Conservation (phyloP, 92 coral and sea anemone genomes). For the Pocillopora meandrina region DNA sequence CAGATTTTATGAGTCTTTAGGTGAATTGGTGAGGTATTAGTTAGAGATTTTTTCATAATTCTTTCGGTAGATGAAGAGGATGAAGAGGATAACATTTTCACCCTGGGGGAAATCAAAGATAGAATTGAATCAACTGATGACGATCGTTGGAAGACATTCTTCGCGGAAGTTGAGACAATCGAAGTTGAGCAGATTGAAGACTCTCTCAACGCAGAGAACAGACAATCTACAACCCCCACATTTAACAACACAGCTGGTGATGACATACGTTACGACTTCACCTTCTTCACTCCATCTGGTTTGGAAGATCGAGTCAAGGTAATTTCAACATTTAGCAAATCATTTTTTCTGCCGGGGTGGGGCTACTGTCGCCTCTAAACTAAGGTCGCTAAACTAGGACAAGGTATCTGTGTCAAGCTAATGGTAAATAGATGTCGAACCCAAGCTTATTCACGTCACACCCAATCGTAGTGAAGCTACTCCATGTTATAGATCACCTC, state of each 20-base stretch:
- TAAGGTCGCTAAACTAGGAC: too few relatives aligned
- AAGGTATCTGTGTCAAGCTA: too few relatives aligned
- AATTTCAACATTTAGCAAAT: not conserved
- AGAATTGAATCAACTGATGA: not conserved
- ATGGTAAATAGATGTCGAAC: too few relatives aligned
- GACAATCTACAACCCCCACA: too few relatives aligned
- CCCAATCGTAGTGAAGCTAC: too few relatives aligned
- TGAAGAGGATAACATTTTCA: conserved; percentile 5
- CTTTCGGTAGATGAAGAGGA: conserved; percentile 1
- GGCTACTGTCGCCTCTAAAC: not conserved
- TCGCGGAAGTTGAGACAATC: conserved; percentile 5
- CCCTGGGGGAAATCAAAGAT: conserved; percentile 24
- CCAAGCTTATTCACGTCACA: too few relatives aligned
- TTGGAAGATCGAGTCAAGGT: conserved; percentile 33
- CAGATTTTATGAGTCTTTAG: not conserved
- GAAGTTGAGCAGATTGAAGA: conserved; percentile 18
- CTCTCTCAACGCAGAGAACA: not conserved
- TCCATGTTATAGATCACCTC: too few relatives aligned
- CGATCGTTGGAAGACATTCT: not conserved
- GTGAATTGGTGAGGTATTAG: not conserved
- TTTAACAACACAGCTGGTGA: not conserved
- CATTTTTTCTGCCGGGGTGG: not conserved
- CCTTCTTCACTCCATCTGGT: conserved; percentile 25
- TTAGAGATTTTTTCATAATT: not conserved
- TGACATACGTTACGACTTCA: conserved; percentile 28